Evolutionary conservation across 1,140 invertebrate genomes (phyloP).

Genomic region (Drosophila carrolli): DNA sequence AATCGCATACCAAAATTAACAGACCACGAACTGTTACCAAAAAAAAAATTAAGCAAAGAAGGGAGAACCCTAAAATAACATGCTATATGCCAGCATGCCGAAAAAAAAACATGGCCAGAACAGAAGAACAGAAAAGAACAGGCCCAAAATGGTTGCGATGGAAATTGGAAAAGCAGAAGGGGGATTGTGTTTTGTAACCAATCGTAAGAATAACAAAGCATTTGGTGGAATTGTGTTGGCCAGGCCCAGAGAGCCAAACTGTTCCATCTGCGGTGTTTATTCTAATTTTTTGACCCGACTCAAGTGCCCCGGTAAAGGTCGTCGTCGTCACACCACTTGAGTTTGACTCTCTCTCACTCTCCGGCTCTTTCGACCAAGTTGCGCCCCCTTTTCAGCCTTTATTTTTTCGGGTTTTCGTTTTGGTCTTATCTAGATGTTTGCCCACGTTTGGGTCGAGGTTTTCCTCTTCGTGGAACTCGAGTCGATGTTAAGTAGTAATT

Average conservation of each 20-base stretch:
- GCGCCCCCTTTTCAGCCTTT: conserved; percentile 48
- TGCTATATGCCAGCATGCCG: conserved; percentile 36
- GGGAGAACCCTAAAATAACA: conserved; percentile 75
- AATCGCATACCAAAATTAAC: conserved; percentile 40
- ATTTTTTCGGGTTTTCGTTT: conserved; percentile 41
- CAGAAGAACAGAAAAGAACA: conserved; percentile 6
- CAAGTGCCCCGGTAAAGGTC: conserved; percentile 74
- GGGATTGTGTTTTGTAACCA: conserved; percentile 74
- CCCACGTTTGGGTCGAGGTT: conserved; percentile 48
- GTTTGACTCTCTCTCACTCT: conserved; percentile 6
- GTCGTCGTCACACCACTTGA: conserved; percentile 77
- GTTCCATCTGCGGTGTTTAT: conserved; percentile 73
- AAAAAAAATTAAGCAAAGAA: conserved; percentile 44
- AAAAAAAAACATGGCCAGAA: conserved; percentile 77
- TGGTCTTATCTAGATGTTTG: conserved; percentile 73
- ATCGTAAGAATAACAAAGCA: conserved; percentile 77
- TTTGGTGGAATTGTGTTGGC: conserved; percentile 29
- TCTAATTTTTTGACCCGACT: conserved; percentile 83
- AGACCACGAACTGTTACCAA: conserved; percentile 73
- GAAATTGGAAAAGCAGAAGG: conserved; percentile 17
- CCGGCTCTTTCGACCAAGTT: conserved; percentile 53
- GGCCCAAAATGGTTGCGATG: conserved; percentile 66
- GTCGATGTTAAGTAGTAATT: conserved; percentile 82
- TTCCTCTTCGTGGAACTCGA: conserved; percentile 65
- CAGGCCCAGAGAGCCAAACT: conserved; percentile 46